These are phyloP conservation scores for Theristicus caerulescens DNA, from an alignment of 2,113 vertebrate genomes.

Conservation along the genomic window DNA sequence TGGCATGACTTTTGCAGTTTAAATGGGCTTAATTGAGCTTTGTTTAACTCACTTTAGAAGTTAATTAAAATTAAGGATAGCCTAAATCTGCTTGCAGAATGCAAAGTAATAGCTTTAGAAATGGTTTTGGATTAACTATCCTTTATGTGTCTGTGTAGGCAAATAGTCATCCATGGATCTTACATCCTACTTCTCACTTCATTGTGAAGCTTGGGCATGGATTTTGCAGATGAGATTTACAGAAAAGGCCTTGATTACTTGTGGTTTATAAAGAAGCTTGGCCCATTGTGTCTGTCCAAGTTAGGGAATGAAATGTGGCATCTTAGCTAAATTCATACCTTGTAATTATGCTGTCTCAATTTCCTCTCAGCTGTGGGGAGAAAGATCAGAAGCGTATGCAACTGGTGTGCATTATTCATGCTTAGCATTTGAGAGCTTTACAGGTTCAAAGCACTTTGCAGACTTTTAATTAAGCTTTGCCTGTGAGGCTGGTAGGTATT, in stretches of 20 bases:
- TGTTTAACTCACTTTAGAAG: constrained; percentile 23
- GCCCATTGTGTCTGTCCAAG: constrained; percentile 22
- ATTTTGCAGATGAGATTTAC: constrained; percentile 32
- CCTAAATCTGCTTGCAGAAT: constrained; percentile 25
- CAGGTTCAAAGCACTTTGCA: constrained; percentile 42
- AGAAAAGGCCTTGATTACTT: constrained; percentile 50
- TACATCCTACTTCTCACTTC: neutral
- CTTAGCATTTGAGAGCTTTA: constrained; percentile 5
- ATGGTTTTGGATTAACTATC: neutral
- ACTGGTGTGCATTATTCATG: constrained; percentile 21
- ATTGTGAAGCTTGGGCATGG: neutral
- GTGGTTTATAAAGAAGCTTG: neutral
- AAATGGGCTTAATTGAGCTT: constrained; percentile 45
- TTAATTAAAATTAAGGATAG: constrained; percentile 47
- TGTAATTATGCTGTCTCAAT: constrained; percentile 50
- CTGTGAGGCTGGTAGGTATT: neutral
- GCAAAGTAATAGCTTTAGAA: constrained; percentile 22
- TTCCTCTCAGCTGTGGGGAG: constrained; percentile 53
- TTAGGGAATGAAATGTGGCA: constrained; percentile 7
- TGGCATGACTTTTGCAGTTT: neutral
- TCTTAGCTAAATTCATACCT: constrained; percentile 37
- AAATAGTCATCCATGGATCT: neutral
- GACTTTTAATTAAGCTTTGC: constrained; percentile 44
- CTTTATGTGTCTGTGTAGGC: neutral
- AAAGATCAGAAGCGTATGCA: constrained; percentile 11